phyloP scores from a whole-genome alignment of 2,888 invertebrate species.

The Nemotelus pantherinus region DNA sequence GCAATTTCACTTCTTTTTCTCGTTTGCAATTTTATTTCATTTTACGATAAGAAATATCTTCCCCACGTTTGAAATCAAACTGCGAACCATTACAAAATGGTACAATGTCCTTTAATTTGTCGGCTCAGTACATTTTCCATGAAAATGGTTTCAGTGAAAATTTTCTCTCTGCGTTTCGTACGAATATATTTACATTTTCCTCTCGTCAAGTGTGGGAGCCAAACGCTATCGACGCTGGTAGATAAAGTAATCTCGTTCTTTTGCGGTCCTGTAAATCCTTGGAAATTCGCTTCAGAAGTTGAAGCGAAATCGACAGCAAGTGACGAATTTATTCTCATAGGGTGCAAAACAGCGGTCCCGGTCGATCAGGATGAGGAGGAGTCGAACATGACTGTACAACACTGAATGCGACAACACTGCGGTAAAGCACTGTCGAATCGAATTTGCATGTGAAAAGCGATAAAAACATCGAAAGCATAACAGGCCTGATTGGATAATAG shows the following conservation, averaged over 20 bases:
- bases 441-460: constrained; percentile 50
- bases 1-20: too few relatives aligned
- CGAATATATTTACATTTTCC: constrained; percentile 15
- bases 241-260: constrained; percentile 36
- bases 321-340: constrained; percentile 20
- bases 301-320: constrained; percentile 28
- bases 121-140: constrained; percentile 33
- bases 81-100: constrained; percentile 32
- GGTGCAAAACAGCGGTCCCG: background rate
- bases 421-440: constrained; percentile 48
- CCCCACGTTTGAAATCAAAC: background rate
- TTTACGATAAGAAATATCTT: constrained; percentile 3
- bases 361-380: too few relatives aligned
- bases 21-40: background rate
- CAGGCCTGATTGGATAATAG: too few relatives aligned
- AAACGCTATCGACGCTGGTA: constrained; percentile 22
- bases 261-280: constrained; percentile 15
- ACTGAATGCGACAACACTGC: constrained; percentile 38
- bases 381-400: too few relatives aligned
- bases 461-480: constrained; percentile 49
- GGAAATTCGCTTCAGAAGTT: constrained; percentile 1
- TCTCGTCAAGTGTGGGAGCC: constrained; percentile 3
- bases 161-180: background rate
- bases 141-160: constrained; percentile 6
- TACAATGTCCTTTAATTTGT: constrained; percentile 38